These are phyloP conservation scores for Tolmerus cingulatus DNA, from an alignment of 2,888 invertebrate genomes.

Conservation along the genomic window DNA sequence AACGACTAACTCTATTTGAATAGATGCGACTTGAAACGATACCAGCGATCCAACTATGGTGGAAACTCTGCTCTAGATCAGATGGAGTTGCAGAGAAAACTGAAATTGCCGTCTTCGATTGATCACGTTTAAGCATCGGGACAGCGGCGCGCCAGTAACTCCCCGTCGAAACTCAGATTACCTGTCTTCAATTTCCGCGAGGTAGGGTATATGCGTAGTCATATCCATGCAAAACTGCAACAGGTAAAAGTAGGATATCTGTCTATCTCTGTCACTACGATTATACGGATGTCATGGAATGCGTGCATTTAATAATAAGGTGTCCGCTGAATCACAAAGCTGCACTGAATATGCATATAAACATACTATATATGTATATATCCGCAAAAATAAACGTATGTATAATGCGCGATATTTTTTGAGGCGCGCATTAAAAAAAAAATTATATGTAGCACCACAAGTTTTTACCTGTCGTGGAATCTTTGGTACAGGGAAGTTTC, in stretches of 20 bases:
- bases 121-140: slow-evolving; percentile 11
- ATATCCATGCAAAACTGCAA: neutral
- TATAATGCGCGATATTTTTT: neutral
- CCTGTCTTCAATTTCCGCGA: slow-evolving; percentile 3
- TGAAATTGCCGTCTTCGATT: neutral
- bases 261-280: neutral
- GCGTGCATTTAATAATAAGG: neutral
- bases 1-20: neutral
- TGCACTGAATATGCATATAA: neutral
- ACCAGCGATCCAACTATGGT: neutral
- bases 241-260: neutral
- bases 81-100: neutral
- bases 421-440: neutral
- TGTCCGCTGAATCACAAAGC: neutral
- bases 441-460: neutral
- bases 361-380: too few relatives aligned
- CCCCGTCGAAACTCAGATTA: neutral
- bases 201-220: neutral
- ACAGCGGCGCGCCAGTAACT: neutral
- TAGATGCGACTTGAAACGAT: neutral
- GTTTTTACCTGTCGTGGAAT: neutral
- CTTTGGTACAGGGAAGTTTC: neutral
- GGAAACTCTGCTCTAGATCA: neutral
- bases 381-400: neutral
- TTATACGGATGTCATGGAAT: neutral